Conservation (phyloP, 2,113 vertebrate species). For the Galeopterus variegatus region DNA sequence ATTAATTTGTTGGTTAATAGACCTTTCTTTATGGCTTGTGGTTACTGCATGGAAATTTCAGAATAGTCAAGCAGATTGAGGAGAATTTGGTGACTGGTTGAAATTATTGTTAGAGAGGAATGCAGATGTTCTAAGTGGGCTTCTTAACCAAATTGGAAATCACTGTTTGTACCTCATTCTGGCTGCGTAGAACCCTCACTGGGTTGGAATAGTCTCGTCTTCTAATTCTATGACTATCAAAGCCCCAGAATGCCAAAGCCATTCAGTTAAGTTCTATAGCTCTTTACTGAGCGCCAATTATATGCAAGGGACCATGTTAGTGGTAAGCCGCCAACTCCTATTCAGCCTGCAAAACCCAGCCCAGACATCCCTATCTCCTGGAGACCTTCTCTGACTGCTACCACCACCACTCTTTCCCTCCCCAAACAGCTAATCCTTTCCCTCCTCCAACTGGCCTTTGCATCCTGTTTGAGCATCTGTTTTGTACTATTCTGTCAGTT, state of each 20-base stretch:
- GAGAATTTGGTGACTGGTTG: not conserved
- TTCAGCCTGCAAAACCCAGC: not conserved
- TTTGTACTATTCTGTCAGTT: not conserved
- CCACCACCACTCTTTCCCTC: not conserved
- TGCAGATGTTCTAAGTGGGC: constrained; percentile 49
- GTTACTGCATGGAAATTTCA: not conserved
- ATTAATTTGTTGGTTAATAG: not conserved
- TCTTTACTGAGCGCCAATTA: not conserved
- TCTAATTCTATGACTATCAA: not conserved
- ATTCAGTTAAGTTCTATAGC: not conserved
- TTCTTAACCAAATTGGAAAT: constrained; percentile 62
- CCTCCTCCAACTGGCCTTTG: not conserved
- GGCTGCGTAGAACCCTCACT: constrained; percentile 29
- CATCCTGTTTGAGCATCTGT: not conserved
- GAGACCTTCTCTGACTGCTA: not conserved
- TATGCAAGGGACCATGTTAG: not conserved
- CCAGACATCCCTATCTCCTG: not conserved
- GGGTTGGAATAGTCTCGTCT: not conserved
- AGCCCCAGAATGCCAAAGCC: constrained; percentile 19
- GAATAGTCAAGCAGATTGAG: not conserved
- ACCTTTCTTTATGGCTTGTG: not conserved
- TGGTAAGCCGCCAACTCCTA: not conserved
- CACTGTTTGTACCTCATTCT: not conserved
- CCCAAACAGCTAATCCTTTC: not conserved
- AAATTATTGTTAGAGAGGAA: not conserved